A percentile compares a stretch with the other conserved stretches of the same genome.
Conservation (phyloP, 1,140 invertebrate genomes). For the Pomphorhynchus laevis region DNA sequence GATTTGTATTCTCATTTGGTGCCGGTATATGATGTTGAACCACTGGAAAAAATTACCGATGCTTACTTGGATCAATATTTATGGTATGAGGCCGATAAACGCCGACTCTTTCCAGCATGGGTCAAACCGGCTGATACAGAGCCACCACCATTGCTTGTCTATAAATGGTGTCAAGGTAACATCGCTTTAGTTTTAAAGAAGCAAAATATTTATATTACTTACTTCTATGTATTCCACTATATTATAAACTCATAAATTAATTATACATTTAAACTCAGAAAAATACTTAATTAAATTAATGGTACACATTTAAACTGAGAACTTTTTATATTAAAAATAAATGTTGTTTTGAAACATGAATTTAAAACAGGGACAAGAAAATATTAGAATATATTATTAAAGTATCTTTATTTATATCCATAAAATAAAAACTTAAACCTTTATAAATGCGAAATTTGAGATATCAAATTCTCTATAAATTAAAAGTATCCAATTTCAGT, state of each 20-base stretch:
- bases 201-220: neutral
- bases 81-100: constrained; percentile 97
- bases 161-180: constrained; percentile 94
- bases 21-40: constrained; percentile 93
- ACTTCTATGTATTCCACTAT: neutral
- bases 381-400: no score
- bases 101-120: constrained; percentile 79
- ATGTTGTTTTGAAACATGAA: no score
- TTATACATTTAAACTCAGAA: neutral
- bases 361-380: no score
- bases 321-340: constrained; percentile 3
- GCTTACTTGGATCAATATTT: constrained; percentile 98
- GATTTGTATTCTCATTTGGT: constrained; percentile 91
- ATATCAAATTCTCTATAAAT: no score
- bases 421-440: no score
- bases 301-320: neutral
- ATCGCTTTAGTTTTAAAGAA: neutral
- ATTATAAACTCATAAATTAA: neutral
- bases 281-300: no score
- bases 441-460: no score
- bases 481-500: no score
- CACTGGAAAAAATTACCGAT: constrained; percentile 91
- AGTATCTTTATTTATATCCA: no score
- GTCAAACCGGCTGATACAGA: constrained; percentile 92
- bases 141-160: constrained; percentile 72